Conservation (phyloP, 2,888 invertebrate species). For the Dasypolia templi region DNA sequence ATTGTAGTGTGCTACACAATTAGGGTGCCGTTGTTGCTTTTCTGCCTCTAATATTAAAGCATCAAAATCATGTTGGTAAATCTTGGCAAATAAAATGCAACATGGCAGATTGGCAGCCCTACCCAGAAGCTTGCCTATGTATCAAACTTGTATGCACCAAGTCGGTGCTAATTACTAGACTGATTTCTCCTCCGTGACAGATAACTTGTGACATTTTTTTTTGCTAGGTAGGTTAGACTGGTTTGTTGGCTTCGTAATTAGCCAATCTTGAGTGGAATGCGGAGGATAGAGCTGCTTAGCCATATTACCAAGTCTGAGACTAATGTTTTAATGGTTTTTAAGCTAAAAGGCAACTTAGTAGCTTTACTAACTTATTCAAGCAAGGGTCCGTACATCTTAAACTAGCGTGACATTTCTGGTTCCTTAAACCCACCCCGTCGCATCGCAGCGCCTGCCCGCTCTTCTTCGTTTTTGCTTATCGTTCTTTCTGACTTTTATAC, state of each 20-base stretch:
- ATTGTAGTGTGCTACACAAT: no score
- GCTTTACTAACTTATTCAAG: no score
- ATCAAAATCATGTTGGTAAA: not conserved
- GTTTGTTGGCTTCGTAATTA: conserved; percentile 50
- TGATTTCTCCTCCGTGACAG: conserved; percentile 65
- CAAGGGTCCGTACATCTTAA: no score
- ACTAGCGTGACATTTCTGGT: no score
- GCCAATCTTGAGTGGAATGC: conserved; percentile 48
- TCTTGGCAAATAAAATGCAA: not conserved
- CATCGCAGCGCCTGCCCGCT: no score
- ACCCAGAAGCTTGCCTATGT: conserved; percentile 16
- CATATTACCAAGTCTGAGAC: not conserved
- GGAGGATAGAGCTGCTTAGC: conserved; percentile 34
- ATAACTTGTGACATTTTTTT: conserved; percentile 60
- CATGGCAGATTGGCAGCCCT: conserved; percentile 11
- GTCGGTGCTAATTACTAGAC: conserved; percentile 54
- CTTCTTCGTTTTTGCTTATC: no score
- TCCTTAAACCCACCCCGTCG: no score
- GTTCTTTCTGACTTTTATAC: no score
- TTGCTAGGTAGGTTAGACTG: conserved; percentile 34
- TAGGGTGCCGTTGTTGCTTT: no score
- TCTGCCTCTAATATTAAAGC: no score
- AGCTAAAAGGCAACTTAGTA: not conserved
- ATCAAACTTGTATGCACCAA: conserved; percentile 50
- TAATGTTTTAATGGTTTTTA: not conserved